Conservation (phyloP, 2,888 invertebrate species). For the Suillia variegata region DNA sequence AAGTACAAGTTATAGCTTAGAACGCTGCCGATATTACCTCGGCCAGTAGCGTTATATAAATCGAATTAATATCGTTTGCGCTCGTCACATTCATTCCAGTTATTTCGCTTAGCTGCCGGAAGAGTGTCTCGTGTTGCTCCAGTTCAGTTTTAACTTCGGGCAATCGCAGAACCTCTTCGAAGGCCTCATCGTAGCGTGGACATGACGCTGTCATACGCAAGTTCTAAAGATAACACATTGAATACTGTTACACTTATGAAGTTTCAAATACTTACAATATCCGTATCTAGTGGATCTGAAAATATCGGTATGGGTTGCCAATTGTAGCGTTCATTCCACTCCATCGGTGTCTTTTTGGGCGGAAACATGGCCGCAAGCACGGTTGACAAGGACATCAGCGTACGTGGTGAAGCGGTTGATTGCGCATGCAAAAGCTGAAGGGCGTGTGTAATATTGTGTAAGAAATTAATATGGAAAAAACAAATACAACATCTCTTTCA, state of each 20-base stretch:
- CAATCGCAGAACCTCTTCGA: conserved; percentile 60
- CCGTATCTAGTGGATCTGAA: conserved; percentile 67
- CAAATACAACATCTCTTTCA: too few relatives aligned
- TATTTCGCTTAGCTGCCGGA: conserved; percentile 62
- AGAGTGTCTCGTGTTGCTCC: conserved; percentile 61
- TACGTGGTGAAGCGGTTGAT: conserved; percentile 74
- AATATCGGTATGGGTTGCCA: conserved; percentile 82
- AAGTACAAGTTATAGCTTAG: not conserved
- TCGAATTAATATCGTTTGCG: conserved; percentile 68
- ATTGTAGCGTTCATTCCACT: conserved; percentile 66
- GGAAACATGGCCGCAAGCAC: conserved; percentile 75
- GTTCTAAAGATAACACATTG: conserved; percentile 49
- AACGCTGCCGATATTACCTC: conserved; percentile 62
- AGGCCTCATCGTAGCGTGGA: conserved; percentile 66
- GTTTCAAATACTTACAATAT: conserved; percentile 62
- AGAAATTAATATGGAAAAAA: not conserved
- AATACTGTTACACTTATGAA: not conserved
- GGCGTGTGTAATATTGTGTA: not conserved
- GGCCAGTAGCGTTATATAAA: conserved; percentile 69
- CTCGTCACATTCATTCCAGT: conserved; percentile 65
- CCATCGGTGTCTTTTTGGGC: conserved; percentile 63
- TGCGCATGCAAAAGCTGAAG: conserved; percentile 66
- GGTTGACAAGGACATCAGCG: conserved; percentile 73
- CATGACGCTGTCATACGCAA: conserved; percentile 68
- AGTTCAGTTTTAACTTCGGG: conserved; percentile 62